A percentile compares a stretch with the other conserved stretches of the same genome.
phyloP scores from a whole-genome alignment of 1,140 invertebrate genomes.

The Hyles vespertilio region DNA sequence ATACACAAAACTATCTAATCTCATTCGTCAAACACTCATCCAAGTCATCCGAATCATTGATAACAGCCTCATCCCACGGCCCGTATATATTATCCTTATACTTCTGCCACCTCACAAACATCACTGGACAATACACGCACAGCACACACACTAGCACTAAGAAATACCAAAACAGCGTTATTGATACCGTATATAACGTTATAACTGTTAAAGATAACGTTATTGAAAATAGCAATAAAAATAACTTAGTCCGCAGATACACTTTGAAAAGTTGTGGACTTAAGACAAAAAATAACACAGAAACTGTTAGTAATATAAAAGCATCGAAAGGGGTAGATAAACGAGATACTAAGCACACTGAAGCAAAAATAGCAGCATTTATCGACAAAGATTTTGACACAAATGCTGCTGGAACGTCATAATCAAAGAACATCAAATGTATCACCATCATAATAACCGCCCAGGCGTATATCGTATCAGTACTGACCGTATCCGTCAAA shows the following conservation, averaged over 20 bases:
- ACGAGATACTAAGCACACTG: constrained; percentile 95
- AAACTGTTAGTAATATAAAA: constrained; percentile 90
- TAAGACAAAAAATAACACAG: constrained; percentile 92
- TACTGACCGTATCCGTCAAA: constrained; percentile 95
- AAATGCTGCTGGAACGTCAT: constrained; percentile 88
- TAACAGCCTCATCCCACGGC: constrained; percentile 95
- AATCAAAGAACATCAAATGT: constrained; percentile 95
- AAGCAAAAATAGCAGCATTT: constrained; percentile 94
- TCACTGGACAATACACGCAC: constrained; percentile 85
- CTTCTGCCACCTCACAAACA: constrained; percentile 88
- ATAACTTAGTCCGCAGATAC: constrained; percentile 67
- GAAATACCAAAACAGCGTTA: constrained; percentile 78
- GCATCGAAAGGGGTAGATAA: constrained; percentile 89
- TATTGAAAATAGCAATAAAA: constrained; percentile 40
- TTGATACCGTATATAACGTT: constrained; percentile 77
- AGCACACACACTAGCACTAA: constrained; percentile 79
- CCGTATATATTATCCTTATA: constrained; percentile 96
- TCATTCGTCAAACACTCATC: constrained; percentile 45
- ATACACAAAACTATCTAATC: background rate
- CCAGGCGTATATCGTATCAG: constrained; percentile 97
- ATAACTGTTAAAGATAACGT: constrained; percentile 62
- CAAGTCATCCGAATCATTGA: constrained; percentile 77
- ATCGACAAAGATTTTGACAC: constrained; percentile 89
- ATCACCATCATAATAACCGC: constrained; percentile 90
- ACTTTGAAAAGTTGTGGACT: constrained; percentile 87